Evolutionary conservation across 2,888 invertebrate genomes (phyloP), one percentile per base, ranked within the genome.

Genomic region (Oscheius onirici): DNA sequence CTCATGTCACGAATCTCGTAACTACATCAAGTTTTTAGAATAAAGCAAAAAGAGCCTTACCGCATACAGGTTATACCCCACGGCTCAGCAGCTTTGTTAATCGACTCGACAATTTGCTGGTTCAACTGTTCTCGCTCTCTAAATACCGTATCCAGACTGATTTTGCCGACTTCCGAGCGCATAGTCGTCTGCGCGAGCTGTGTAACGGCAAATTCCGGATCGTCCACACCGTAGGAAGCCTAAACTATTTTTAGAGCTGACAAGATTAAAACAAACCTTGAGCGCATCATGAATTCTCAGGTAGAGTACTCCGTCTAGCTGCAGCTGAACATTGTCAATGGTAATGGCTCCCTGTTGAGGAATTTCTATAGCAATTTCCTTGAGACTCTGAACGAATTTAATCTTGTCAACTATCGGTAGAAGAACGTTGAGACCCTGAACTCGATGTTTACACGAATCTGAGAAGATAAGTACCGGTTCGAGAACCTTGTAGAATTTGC

Each of bases 101-200:
- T 95, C 1, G 95, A 92, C 80, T 94, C 94, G 88, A 99, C 97
- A 83, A 99, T 99, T 71, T 92, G 92, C 15, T 94, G 92, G 89
- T 99, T 99, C 20, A 99, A 91, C 66, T 93, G 94, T 89, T 97
- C 99, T 84, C 99, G 91, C 89, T 99, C 99, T 75, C 84, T 86
- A 88, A 99, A 99, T 15, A 99, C 94, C 88, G 95, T 95, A 88
- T 99, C 99, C 77, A 99, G 89, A 0, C 93, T 92, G 89, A 99
- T 99, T 90, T 96, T 97, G 71, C 99, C 99, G 51, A 99, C 91
- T 89, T 99, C 99, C 0, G 97, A 97, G 88, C 99, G 92, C 99
- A 99, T 99, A 0, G 99, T 99, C 0, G 99, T 99, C 90, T 99
- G 99, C 1, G 99, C 99, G 55, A 99, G 90, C 89, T 99, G 97